Evolutionary conservation across 2,113 vertebrate species (phyloP).

Genomic region (Lanius ludovicianus): DNA sequence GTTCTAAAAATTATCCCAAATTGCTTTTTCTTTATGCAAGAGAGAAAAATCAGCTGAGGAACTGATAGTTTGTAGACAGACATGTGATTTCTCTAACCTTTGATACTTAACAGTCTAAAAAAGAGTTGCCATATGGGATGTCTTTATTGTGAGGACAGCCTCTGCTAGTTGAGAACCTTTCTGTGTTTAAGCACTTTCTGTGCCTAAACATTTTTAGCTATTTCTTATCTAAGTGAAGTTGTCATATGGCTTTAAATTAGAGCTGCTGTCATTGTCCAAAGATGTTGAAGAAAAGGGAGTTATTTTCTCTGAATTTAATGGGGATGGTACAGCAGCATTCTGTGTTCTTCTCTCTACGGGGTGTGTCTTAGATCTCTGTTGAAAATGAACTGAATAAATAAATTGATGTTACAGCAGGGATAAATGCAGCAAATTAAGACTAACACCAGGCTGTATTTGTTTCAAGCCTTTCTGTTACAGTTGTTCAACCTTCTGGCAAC

Average conservation of each 20-base stretch:
- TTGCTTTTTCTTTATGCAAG: background rate
- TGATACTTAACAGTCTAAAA: constrained; percentile 42
- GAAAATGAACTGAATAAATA: background rate
- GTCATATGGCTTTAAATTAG: constrained; percentile 6
- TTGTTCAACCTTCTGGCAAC: background rate
- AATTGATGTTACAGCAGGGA: background rate
- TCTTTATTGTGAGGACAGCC: constrained; percentile 33
- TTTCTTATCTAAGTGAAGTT: background rate
- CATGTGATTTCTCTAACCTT: constrained; percentile 52
- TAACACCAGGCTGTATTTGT: background rate
- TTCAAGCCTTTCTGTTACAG: background rate
- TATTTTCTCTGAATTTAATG: background rate
- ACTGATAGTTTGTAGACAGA: background rate
- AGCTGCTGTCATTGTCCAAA: background rate
- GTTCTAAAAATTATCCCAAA: background rate
- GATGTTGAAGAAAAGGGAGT: background rate
- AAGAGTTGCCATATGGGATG: constrained; percentile 53
- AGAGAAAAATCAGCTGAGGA: constrained; percentile 17
- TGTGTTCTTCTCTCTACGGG: background rate
- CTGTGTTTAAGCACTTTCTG: constrained; percentile 24
- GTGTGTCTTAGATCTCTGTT: background rate
- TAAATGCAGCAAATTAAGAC: background rate
- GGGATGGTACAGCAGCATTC: background rate
- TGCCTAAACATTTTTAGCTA: constrained; percentile 38
- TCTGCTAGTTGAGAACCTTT: constrained; percentile 32